phyloP scores from a whole-genome alignment of 37 sponge, comb jelly and placozoan species.

The Beroe ovata region DNA sequence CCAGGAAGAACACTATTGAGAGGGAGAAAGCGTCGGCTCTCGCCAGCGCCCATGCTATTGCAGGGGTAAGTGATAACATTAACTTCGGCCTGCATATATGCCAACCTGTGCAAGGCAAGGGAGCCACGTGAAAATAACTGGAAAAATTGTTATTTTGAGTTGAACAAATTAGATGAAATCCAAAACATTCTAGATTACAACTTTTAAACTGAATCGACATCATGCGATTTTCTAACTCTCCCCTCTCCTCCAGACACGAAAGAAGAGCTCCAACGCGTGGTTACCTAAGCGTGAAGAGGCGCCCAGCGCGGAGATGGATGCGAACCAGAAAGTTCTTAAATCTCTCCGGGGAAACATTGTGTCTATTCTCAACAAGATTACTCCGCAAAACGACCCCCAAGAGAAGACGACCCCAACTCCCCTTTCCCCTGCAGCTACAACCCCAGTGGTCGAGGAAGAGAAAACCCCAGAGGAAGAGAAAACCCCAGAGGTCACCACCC shows the following conservation, averaged over 20 bases:
- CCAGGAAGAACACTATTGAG: slow-evolving; percentile 34
- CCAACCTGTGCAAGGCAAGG: slow-evolving; percentile 59
- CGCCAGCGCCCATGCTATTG: background rate
- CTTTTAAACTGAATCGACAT: no score
- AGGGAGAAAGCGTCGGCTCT: slow-evolving; percentile 7
- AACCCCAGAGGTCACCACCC: background rate
- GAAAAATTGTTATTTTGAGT: no score
- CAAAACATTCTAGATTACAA: no score
- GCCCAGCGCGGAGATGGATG: background rate
- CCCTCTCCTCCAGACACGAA: slow-evolving; percentile 34
- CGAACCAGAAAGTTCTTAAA: background rate
- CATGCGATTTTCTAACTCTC: no score
- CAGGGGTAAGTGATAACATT: no score
- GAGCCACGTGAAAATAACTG: no score
- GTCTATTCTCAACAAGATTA: slow-evolving; percentile 63
- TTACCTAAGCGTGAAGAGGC: slow-evolving; percentile 29
- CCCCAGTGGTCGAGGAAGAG: background rate
- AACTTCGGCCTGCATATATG: no score
- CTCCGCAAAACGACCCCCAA: slow-evolving; percentile 66
- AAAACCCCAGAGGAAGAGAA: background rate
- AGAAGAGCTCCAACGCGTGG: slow-evolving; percentile 63
- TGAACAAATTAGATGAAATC: no score
- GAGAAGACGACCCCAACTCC: background rate
- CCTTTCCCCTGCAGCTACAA: background rate
- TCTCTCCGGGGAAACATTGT: slow-evolving; percentile 35